Percentiles rank a stretch among this genome's conserved stretches.
Evolutionary conservation across 2,888 invertebrate species (phyloP).

Genomic region (Tetramorium bicarinatum): DNA sequence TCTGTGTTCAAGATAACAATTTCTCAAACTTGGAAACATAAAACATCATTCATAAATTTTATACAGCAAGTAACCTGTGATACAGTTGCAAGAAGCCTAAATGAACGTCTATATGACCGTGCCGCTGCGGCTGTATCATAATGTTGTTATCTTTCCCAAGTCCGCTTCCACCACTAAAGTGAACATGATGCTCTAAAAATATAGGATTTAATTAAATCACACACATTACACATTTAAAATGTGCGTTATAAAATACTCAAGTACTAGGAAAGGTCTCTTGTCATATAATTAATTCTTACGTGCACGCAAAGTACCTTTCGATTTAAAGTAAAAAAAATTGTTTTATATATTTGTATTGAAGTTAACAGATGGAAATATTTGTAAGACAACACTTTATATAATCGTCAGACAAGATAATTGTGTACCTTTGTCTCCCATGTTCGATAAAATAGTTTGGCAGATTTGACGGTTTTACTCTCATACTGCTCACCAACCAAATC

Average conservation of each 20-base stretch:
- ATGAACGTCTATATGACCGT: conserved; percentile 82
- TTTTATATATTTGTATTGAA: not conserved
- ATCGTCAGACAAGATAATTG: not conserved
- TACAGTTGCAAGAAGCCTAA: conserved; percentile 82
- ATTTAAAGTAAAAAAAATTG: not conserved
- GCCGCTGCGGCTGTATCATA: conserved; percentile 83
- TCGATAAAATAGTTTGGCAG: conserved; percentile 62
- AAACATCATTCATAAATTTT: conserved; percentile 1
- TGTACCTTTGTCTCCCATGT: conserved; percentile 80
- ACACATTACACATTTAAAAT: not conserved
- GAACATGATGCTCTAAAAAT: conserved; percentile 82
- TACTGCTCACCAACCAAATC: conserved; percentile 68
- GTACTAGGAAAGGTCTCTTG: not conserved
- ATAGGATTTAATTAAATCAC: not conserved
- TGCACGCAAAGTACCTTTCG: not conserved
- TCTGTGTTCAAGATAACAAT: not conserved
- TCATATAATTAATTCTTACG: not conserved
- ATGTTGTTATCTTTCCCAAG: conserved; percentile 82
- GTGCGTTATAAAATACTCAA: not conserved
- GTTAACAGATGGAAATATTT: not conserved
- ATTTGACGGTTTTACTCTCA: conserved; percentile 69
- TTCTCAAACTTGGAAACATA: not conserved
- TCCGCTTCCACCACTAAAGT: conserved; percentile 83
- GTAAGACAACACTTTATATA: not conserved
- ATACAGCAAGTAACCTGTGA: conserved; percentile 75